phyloP scores from a whole-genome alignment of 37 sponge, comb jelly and placozoan genomes.

The Agelas oroides region DNA sequence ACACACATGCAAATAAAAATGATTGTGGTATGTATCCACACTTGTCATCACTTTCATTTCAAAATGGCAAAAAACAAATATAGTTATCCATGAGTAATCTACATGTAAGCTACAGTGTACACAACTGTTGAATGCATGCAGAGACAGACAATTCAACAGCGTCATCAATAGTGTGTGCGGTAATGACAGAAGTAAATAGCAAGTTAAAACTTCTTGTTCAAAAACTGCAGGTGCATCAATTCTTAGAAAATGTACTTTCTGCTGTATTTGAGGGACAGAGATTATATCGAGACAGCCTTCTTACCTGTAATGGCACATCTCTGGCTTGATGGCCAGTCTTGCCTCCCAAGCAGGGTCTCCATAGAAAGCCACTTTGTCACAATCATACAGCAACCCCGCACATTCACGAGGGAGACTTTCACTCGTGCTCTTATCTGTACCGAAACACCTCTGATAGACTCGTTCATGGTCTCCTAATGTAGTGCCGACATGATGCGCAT shows the following conservation, averaged over 20 bases:
- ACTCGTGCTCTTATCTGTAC: neutral
- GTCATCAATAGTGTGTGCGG: no score
- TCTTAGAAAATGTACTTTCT: neutral
- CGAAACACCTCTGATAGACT: conserved; percentile 28
- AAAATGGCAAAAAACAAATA: no score
- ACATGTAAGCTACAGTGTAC: no score
- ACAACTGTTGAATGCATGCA: no score
- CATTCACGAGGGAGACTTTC: conserved; percentile 14
- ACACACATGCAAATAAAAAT: no score
- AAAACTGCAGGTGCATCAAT: no score
- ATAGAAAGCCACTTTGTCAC: conserved; percentile 72
- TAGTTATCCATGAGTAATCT: no score
- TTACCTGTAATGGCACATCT: conserved; percentile 19
- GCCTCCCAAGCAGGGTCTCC: conserved; percentile 81
- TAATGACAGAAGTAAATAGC: no score
- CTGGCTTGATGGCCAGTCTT: conserved; percentile 33
- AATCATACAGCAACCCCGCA: conserved; percentile 60
- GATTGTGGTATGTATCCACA: no score
- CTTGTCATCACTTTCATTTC: no score
- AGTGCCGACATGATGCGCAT: neutral
- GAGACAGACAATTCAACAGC: no score
- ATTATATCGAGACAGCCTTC: neutral
- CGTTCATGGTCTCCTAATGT: neutral
- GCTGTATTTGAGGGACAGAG: neutral
- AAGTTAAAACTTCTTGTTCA: no score